Evolutionary conservation across 2,888 invertebrate genomes (phyloP).

Genomic region (Allygus modestus): DNA sequence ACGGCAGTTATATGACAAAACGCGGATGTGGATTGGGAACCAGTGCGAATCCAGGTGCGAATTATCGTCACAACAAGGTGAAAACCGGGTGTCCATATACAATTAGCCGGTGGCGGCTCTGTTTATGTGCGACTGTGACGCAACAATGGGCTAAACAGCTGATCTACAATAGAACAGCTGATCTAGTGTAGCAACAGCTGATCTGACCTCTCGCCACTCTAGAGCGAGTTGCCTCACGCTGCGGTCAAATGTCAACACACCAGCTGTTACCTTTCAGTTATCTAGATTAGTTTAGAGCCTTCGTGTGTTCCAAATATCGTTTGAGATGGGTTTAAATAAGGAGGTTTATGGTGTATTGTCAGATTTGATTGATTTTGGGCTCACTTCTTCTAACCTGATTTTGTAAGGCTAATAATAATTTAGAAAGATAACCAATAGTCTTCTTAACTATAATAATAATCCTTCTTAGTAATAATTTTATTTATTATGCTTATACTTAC

Average conservation of each 20-base stretch:
- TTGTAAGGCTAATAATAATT: too few relatives aligned
- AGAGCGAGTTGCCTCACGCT: constrained; percentile 1
- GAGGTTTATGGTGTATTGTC: background rate
- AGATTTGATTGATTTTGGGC: background rate
- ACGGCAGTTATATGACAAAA: background rate
- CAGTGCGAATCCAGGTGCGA: constrained; percentile 20
- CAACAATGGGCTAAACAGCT: constrained; percentile 38
- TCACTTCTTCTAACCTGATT: too few relatives aligned
- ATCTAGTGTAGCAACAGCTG: constrained; percentile 17
- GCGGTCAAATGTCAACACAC: constrained; percentile 41
- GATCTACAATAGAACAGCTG: constrained; percentile 31
- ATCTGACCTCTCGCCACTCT: constrained; percentile 21
- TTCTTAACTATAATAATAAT: too few relatives aligned
- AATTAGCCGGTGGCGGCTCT: constrained; percentile 27
- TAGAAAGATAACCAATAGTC: too few relatives aligned
- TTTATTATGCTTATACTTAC: too few relatives aligned
- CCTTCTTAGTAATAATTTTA: too few relatives aligned
- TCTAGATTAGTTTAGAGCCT: constrained; percentile 2
- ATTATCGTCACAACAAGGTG: background rate
- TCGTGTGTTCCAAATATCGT: background rate
- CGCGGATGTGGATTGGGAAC: background rate
- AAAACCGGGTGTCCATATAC: constrained; percentile 28
- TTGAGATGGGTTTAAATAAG: background rate
- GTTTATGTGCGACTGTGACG: constrained; percentile 20
- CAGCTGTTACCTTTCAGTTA: constrained; percentile 10